phyloP scores from a whole-genome alignment of 2,888 invertebrate genomes.

The Geophilus truncorum region DNA sequence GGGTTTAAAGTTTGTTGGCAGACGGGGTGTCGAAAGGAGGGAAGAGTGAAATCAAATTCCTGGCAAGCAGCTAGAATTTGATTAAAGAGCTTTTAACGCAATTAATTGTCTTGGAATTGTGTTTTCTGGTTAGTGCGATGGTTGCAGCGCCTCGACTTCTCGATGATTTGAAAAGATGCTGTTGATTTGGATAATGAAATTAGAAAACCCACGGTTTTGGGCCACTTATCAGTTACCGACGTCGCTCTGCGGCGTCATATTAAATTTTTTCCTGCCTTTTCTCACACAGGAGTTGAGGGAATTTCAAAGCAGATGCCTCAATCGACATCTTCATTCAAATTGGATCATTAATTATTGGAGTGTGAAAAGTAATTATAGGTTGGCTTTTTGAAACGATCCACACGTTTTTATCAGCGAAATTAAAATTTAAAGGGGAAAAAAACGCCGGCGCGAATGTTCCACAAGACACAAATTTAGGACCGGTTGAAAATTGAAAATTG shows the following conservation, averaged over 20 bases:
- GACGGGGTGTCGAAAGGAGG: background rate
- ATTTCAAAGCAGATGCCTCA: slow-evolving; percentile 14
- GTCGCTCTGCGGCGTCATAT: background rate
- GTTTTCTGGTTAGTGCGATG: background rate
- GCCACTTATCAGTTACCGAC: background rate
- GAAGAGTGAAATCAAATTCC: slow-evolving; percentile 3
- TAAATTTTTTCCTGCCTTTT: background rate
- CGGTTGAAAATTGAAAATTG: background rate
- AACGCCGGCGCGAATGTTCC: background rate
- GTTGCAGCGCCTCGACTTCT: background rate
- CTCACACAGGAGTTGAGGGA: no score
- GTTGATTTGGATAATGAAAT: slow-evolving; percentile 13
- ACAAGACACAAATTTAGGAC: background rate
- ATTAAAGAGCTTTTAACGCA: slow-evolving; percentile 14
- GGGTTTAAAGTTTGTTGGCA: background rate
- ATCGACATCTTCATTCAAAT: slow-evolving; percentile 17
- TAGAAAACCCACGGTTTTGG: background rate
- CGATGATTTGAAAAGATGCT: slow-evolving; percentile 1
- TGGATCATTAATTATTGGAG: slow-evolving; percentile 23
- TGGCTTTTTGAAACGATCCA: slow-evolving; percentile 9
- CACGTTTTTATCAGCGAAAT: background rate
- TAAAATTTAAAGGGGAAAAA: no score
- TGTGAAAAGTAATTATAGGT: slow-evolving; percentile 17
- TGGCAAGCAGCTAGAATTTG: slow-evolving; percentile 10
- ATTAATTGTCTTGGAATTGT: slow-evolving; percentile 20